phyloP scores from a whole-genome alignment of 2,797 vertebrate species.

The Parauchenoglanis punctatus region DNA sequence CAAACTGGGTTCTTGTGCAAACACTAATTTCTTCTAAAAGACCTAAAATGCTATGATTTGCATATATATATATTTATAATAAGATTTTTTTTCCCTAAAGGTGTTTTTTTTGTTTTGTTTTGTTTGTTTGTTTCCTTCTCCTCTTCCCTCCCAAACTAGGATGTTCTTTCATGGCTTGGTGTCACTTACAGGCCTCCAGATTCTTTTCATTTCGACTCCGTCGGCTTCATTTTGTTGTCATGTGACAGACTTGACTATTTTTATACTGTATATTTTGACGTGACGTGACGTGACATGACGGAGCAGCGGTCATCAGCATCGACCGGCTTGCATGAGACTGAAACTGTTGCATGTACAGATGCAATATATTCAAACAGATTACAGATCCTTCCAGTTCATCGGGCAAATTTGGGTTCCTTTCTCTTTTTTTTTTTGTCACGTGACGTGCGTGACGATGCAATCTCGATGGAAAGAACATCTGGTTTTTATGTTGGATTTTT shows the following conservation, averaged over 20 bases:
- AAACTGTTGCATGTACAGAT: conserved; percentile 75
- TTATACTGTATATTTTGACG: conserved; percentile 69
- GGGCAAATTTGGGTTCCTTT: conserved; percentile 57
- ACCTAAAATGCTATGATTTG: conserved; percentile 68
- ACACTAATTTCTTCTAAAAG: conserved; percentile 70
- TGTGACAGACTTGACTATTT: conserved; percentile 57
- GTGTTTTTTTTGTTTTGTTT: conserved; percentile 57
- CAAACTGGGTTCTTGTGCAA: conserved; percentile 61
- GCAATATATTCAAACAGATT: conserved; percentile 63
- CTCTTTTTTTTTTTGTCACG: conserved; percentile 50
- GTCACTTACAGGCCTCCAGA: conserved; percentile 38
- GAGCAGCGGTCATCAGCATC: conserved; percentile 59
- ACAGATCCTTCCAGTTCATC: conserved; percentile 67
- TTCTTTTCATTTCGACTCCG: conserved; percentile 35
- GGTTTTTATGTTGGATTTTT: conserved; percentile 69
- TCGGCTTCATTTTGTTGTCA: conserved; percentile 54
- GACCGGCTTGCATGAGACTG: conserved; percentile 72
- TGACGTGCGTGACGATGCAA: conserved; percentile 74
- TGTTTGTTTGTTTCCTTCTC: conserved; percentile 49
- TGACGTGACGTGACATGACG: conserved; percentile 52
- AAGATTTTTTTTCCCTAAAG: conserved; percentile 68
- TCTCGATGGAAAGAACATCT: conserved; percentile 77
- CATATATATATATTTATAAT: conserved; percentile 75
- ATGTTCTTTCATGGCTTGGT: conserved; percentile 72
- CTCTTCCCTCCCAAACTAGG: conserved; percentile 64